These are phyloP conservation scores for Parambassis ranga DNA, from an alignment of 2,797 vertebrate genomes.

Conservation along the genomic window DNA sequence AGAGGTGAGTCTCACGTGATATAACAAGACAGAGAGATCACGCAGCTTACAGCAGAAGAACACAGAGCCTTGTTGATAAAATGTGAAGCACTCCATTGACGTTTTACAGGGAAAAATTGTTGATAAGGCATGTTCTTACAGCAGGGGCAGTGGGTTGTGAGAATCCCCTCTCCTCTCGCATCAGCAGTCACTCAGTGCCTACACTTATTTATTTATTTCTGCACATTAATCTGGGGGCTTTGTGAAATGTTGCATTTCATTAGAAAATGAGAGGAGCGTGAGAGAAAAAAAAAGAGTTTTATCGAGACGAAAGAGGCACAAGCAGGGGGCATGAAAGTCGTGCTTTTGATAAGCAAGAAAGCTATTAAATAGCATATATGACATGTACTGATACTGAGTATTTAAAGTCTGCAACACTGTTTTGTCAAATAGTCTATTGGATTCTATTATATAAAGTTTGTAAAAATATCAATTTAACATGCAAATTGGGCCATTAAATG, in stretches of 20 bases:
- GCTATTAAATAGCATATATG: not conserved
- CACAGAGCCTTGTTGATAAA: constrained; percentile 30
- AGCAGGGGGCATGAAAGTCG: not conserved
- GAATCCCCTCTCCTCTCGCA: constrained; percentile 59
- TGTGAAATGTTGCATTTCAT: constrained; percentile 57
- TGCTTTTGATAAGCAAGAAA: constrained; percentile 1
- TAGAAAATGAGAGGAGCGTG: constrained; percentile 30
- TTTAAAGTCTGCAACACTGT: not conserved
- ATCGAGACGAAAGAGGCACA: constrained; percentile 9
- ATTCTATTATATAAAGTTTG: too few relatives aligned
- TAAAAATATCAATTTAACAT: not conserved
- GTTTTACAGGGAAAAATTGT: constrained; percentile 55
- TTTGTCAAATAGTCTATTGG: too few relatives aligned
- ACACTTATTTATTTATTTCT: constrained; percentile 52
- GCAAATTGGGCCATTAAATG: not conserved
- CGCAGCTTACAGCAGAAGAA: constrained; percentile 31
- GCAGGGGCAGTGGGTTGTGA: constrained; percentile 67
- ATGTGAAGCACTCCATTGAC: constrained; percentile 43
- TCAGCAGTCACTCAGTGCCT: constrained; percentile 55
- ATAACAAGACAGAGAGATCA: constrained; percentile 26
- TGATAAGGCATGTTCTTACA: constrained; percentile 67
- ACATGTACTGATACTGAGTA: not conserved
- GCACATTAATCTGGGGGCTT: constrained; percentile 56
- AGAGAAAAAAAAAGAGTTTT: constrained; percentile 17
- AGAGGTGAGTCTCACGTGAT: constrained; percentile 3